Conservation (phyloP, 1,140 invertebrate genomes). For the Aphelinus atriplicis region DNA sequence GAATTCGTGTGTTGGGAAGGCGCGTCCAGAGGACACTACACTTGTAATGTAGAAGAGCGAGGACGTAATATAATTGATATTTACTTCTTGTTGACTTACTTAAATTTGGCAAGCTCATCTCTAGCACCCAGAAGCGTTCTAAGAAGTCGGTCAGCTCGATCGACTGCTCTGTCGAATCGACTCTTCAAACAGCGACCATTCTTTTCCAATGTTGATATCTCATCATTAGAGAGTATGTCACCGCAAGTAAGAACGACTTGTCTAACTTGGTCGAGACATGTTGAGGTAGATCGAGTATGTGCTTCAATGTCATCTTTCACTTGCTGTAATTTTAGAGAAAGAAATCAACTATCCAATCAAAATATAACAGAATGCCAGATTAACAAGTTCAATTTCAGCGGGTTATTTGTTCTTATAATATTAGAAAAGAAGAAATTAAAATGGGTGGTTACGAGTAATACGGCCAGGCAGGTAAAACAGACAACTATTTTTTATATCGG, state of each 20-base stretch:
- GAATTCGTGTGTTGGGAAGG: no score
- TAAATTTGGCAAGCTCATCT: conserved; percentile 90
- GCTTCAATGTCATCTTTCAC: conserved; percentile 91
- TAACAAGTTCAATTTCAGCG: no score
- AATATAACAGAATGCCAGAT: no score
- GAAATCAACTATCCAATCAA: not conserved
- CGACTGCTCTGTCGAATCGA: conserved; percentile 82
- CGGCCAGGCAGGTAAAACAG: no score
- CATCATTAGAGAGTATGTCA: conserved; percentile 89
- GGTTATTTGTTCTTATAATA: no score
- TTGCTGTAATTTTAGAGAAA: conserved; percentile 68
- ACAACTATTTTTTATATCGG: no score
- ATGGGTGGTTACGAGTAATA: no score
- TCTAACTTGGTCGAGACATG: conserved; percentile 88
- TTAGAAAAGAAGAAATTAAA: no score
- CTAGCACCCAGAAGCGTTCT: conserved; percentile 80
- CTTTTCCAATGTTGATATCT: conserved; percentile 85
- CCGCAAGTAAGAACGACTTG: conserved; percentile 89
- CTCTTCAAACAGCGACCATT: conserved; percentile 85
- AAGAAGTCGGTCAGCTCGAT: conserved; percentile 82
- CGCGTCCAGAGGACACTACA: no score
- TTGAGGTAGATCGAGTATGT: conserved; percentile 83
- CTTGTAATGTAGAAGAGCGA: no score
- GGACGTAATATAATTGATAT: no score
- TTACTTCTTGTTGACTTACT: conserved; percentile 61